Evolutionary conservation across 2,113 vertebrate species (phyloP).

Genomic region (Cariama cristata): DNA sequence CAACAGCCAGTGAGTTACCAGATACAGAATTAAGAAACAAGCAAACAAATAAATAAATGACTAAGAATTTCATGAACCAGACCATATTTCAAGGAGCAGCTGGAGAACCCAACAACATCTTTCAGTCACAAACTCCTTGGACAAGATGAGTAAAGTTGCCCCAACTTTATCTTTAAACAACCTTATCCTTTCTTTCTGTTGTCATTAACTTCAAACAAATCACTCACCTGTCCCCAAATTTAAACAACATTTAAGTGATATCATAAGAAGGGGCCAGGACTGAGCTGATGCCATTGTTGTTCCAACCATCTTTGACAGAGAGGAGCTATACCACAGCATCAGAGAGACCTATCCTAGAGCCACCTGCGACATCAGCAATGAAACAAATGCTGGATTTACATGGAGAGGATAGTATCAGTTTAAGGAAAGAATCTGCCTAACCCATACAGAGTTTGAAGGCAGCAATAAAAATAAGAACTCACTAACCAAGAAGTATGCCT

Average conservation of each 20-base stretch:
- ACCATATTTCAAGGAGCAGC: neutral
- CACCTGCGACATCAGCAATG: neutral
- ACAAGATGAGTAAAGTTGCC: neutral
- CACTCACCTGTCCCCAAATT: neutral
- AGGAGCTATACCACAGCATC: neutral
- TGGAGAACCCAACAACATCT: neutral
- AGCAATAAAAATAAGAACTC: neutral
- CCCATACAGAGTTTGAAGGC: neutral
- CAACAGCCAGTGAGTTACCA: neutral
- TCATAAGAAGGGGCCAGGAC: neutral
- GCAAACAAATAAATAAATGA: neutral
- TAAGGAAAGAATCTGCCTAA: neutral
- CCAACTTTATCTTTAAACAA: neutral
- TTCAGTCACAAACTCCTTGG: neutral
- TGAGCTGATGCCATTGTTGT: neutral
- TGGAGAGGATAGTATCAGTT: neutral
- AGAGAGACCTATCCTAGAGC: neutral
- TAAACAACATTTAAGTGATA: neutral
- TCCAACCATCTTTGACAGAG: neutral
- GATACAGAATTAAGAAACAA: neutral
- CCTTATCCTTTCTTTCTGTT: neutral
- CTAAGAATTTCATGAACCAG: neutral
- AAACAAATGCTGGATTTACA: neutral
- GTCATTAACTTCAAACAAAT: neutral
- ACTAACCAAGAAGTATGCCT: neutral